These are phyloP conservation scores for Numenius arquata DNA, from an alignment of 2,113 vertebrate species.

Conservation along the genomic window DNA sequence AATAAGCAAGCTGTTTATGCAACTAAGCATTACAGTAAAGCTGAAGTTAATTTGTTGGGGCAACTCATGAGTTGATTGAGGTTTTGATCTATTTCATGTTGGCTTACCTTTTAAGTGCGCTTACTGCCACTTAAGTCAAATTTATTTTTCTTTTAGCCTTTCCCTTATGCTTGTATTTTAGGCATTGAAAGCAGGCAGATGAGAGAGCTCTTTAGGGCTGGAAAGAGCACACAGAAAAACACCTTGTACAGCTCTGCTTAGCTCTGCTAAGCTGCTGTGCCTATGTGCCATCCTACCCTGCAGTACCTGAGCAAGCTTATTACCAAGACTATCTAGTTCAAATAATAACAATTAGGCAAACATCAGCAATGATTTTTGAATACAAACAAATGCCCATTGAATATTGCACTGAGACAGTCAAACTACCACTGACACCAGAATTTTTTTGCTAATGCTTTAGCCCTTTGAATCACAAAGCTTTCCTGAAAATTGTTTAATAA, in stretches of 20 bases:
- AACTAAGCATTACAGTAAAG: not conserved
- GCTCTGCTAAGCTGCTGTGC: not conserved
- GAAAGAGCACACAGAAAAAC: not conserved
- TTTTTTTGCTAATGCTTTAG: not conserved
- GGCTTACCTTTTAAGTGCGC: not conserved
- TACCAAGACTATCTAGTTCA: not conserved
- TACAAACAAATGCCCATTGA: not conserved
- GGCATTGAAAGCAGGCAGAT: not conserved
- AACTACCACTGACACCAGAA: not conserved
- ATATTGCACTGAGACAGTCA: not conserved
- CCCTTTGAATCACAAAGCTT: not conserved
- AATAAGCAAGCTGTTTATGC: not conserved
- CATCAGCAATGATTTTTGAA: not conserved
- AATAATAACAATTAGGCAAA: not conserved
- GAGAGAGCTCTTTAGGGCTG: not conserved
- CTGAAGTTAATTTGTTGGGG: not conserved
- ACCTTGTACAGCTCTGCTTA: not conserved
- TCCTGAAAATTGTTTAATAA: slow-evolving; percentile 32
- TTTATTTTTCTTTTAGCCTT: not conserved
- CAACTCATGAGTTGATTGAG: not conserved
- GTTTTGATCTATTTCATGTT: not conserved
- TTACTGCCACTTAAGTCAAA: not conserved
- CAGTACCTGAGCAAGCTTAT: not conserved
- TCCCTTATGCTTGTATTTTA: not conserved
- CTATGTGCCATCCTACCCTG: not conserved